Evolutionary conservation across 2,797 vertebrate genomes (phyloP).

Genomic region (Craterocephalus amniculus): DNA sequence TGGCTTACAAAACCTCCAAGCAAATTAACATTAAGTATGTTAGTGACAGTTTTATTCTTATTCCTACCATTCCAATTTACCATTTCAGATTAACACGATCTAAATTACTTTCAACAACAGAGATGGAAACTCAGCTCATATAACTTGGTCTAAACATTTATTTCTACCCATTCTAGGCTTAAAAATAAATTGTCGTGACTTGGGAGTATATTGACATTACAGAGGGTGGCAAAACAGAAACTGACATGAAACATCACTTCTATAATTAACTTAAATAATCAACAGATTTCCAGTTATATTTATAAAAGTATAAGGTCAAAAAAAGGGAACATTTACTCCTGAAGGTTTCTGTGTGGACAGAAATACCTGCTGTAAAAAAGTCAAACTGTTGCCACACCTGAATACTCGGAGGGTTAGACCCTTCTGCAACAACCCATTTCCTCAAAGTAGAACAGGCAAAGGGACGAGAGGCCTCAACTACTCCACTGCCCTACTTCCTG

Average conservation of each 20-base stretch:
- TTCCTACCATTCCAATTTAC: too few species aligned
- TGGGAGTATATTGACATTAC: not conserved
- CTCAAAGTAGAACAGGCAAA: conserved; percentile 21
- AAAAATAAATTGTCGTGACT: not conserved
- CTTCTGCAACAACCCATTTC: conserved; percentile 8
- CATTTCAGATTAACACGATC: too few species aligned
- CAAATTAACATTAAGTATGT: too few species aligned
- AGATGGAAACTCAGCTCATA: not conserved
- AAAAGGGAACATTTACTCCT: not conserved
- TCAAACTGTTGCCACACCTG: not conserved
- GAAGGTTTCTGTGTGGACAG: not conserved
- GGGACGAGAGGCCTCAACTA: conserved; percentile 3
- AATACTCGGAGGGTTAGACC: not conserved
- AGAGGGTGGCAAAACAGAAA: not conserved
- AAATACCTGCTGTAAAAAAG: not conserved
- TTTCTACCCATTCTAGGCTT: not conserved
- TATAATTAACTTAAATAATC: not conserved
- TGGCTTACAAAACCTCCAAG: too few species aligned
- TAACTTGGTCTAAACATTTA: not conserved
- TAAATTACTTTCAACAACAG: not conserved
- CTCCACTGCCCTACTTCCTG: conserved; percentile 57
- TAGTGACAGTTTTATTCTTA: too few species aligned
- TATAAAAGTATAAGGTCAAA: too few species aligned
- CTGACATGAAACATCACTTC: not conserved
- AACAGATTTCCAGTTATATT: not conserved